phyloP scores from a whole-genome alignment of 1,140 invertebrate species.

The Nautilus pompilius region DNA sequence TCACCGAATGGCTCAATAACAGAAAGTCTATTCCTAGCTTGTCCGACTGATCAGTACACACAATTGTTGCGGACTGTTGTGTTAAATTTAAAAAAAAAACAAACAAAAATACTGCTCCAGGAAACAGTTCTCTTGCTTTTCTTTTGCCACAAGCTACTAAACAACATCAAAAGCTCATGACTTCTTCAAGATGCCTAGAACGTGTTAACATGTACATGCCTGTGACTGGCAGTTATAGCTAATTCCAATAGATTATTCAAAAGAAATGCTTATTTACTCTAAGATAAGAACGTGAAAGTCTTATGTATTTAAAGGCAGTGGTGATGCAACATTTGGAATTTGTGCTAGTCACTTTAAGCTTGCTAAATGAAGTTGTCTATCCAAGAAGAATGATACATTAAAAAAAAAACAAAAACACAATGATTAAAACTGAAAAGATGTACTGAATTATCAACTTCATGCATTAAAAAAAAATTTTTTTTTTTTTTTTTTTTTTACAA shows the following conservation, averaged over 20 bases:
- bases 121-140: no score
- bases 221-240: background rate
- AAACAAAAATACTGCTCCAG: no score
- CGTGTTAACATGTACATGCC: background rate
- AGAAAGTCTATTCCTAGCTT: no score
- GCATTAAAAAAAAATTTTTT: background rate
- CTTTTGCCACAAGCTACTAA: no score
- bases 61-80: no score
- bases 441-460: background rate
- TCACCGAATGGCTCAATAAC: no score
- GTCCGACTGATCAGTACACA: no score
- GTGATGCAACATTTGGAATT: constrained; percentile 1
- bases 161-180: no score
- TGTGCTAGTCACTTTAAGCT: background rate
- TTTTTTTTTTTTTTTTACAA: background rate
- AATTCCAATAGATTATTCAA: constrained; percentile 3
- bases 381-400: background rate
- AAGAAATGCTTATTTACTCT: constrained; percentile 8
- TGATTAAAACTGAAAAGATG: background rate
- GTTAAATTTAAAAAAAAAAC: no score
- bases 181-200: no score
- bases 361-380: no score
- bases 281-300: background rate
- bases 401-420: background rate
- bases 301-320: background rate